Evolutionary conservation across 2,888 invertebrate genomes (phyloP).

Genomic region (Acheta domesticus): DNA sequence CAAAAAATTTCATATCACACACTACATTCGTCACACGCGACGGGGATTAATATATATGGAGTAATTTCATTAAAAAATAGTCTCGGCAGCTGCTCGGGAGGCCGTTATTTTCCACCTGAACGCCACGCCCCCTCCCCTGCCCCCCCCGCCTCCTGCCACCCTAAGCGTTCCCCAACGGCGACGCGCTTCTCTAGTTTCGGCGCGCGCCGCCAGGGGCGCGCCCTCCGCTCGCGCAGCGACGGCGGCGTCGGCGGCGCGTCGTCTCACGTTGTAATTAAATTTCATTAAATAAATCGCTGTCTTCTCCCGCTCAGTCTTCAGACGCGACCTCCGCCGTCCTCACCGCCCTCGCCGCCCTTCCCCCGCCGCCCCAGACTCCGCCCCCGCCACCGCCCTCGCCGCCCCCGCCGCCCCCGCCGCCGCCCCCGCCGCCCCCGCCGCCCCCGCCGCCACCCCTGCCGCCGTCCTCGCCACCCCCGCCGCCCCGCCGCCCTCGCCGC

Average conservation of each 20-base stretch:
- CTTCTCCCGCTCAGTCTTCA: not conserved
- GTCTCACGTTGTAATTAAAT: constrained; percentile 8
- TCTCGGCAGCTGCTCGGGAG: no score
- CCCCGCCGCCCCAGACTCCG: no score
- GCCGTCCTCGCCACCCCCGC: no score
- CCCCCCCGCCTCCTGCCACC: not conserved
- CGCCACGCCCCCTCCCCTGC: not conserved
- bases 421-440: no score
- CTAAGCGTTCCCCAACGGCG: not conserved
- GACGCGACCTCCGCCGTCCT: not conserved
- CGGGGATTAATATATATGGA: no score
- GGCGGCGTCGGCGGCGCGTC: not conserved
- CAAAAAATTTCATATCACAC: no score
- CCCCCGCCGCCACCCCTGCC: not conserved
- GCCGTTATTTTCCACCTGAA: no score
- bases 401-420: no score
- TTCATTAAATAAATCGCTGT: constrained; percentile 18
- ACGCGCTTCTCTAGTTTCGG: not conserved
- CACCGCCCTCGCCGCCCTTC: no score
- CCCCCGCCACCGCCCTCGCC: not conserved
- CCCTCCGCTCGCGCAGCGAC: not conserved
- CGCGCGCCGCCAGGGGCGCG: not conserved
- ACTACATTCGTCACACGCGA: no score
- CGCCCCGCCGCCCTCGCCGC: not conserved
- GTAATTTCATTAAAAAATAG: no score